Evolutionary conservation across 2,888 invertebrate species (phyloP).

Genomic region (Drosophila nigritarsus): DNA sequence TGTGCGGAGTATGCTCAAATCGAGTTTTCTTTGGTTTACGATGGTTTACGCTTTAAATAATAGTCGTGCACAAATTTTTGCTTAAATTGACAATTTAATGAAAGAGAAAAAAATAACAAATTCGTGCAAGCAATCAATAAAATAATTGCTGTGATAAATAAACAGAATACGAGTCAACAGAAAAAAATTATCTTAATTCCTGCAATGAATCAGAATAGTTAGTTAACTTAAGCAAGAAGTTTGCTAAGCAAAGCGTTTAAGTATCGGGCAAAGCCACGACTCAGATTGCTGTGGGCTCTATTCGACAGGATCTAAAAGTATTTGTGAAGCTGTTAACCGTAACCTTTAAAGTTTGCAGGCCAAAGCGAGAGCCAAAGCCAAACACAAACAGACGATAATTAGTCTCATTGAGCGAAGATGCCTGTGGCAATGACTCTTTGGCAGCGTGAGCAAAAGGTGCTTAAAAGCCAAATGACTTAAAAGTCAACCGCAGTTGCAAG

Average conservation of each 20-base stretch:
- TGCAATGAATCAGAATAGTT: constrained; percentile 3
- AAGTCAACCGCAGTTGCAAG: constrained; percentile 21
- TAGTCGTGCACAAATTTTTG: constrained; percentile 42
- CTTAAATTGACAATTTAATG: constrained; percentile 32
- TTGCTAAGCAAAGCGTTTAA: background rate
- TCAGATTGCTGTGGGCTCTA: background rate
- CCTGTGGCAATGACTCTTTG: constrained; percentile 33
- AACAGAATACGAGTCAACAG: constrained; percentile 1
- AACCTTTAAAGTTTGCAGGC: constrained; percentile 9
- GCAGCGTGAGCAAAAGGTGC: constrained; percentile 9
- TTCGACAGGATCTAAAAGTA: constrained; percentile 17
- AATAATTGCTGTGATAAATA: constrained; percentile 23
- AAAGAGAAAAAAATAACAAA: background rate
- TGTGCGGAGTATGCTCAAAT: background rate
- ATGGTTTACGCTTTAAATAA: constrained; percentile 15
- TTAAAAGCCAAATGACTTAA: constrained; percentile 31
- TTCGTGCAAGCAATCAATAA: constrained; percentile 31
- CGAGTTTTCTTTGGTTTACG: background rate
- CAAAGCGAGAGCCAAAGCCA: constrained; percentile 9
- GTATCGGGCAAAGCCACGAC: background rate
- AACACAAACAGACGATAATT: constrained; percentile 51
- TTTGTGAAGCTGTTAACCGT: constrained; percentile 32
- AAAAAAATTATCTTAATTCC: constrained; percentile 20
- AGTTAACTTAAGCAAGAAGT: background rate
- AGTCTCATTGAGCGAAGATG: constrained; percentile 52